A percentile compares a stretch with the other conserved stretches of the same genome.
These are phyloP conservation scores for Eleginops maclovinus DNA, from an alignment of 2,113 vertebrate genomes.

Conservation along the genomic window DNA sequence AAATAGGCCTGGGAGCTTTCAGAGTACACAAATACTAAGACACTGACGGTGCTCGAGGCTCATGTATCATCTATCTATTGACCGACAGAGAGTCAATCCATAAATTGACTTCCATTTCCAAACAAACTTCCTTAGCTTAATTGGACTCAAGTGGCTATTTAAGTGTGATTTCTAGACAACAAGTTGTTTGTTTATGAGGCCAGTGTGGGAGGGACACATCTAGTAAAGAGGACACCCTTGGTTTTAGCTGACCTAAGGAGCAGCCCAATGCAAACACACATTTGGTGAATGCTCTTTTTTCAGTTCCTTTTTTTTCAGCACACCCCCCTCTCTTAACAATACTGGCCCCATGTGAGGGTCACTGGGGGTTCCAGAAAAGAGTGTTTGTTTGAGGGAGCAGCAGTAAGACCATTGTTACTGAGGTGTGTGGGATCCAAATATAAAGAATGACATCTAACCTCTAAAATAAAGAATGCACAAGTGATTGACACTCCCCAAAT, in stretches of 20 bases:
- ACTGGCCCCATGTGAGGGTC: constrained; percentile 65
- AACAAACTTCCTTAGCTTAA: constrained; percentile 41
- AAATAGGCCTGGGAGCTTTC: constrained; percentile 60
- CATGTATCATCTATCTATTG: constrained; percentile 30
- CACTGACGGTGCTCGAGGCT: constrained; percentile 15
- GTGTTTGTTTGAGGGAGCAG: constrained; percentile 73
- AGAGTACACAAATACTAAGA: constrained; percentile 31
- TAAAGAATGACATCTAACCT: constrained; percentile 73
- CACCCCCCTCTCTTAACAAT: constrained; percentile 67
- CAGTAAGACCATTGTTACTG: constrained; percentile 66
- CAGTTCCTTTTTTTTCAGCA: constrained; percentile 35
- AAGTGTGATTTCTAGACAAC: constrained; percentile 20
- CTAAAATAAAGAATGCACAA: constrained; percentile 45
- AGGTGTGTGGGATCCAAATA: constrained; percentile 65
- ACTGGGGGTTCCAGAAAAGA: constrained; percentile 73
- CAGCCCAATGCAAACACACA: constrained; percentile 67
- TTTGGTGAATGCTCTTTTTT: constrained; percentile 55
- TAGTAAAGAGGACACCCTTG: constrained; percentile 36
- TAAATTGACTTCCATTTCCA: constrained; percentile 37
- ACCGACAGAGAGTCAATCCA: constrained; percentile 33
- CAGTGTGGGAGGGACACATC: constrained; percentile 26
- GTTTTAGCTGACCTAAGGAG: constrained; percentile 65
- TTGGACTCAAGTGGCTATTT: constrained; percentile 50
- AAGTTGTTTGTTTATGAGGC: constrained; percentile 23
- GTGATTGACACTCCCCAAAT: constrained; percentile 65